Percentiles rank a stretch among this genome's conserved stretches.
phyloP scores from a whole-genome alignment of 2,113 vertebrate genomes.

The Pseudopipra pipra region DNA sequence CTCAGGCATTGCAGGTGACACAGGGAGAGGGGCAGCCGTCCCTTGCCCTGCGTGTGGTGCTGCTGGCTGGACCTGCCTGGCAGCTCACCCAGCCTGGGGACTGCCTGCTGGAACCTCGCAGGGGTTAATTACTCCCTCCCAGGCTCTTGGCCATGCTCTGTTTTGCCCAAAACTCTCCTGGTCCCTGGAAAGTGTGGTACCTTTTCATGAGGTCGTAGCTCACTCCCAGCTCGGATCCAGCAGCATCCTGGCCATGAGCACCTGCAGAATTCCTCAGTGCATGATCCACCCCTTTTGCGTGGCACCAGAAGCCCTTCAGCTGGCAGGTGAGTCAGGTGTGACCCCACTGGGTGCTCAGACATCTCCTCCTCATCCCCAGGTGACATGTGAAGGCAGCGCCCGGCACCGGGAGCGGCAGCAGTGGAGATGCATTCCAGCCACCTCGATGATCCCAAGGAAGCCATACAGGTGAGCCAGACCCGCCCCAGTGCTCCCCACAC shows the following conservation, averaged over 20 bases:
- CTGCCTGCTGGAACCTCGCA: not conserved
- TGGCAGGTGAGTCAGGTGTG: not conserved
- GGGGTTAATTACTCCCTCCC: not conserved
- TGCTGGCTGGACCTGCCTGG: not conserved
- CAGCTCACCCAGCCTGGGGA: not conserved
- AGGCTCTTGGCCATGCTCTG: not conserved
- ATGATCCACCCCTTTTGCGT: fast-evolving
- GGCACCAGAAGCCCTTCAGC: not conserved
- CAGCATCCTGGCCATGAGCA: fast-evolving
- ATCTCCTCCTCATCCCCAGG: constrained; percentile 60
- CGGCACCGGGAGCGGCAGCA: not conserved
- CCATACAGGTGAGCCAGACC: constrained; percentile 77
- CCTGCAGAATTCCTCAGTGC: fast-evolving
- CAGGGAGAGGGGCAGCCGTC: not conserved
- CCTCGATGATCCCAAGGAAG: constrained; percentile 76
- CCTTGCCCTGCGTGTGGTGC: not conserved
- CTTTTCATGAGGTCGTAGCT: fast-evolving
- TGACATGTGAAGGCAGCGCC: constrained; percentile 70
- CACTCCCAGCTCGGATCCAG: not conserved
- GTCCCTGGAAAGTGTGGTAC: fast-evolving
- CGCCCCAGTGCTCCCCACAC: not conserved
- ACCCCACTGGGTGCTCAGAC: not conserved
- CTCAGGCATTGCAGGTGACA: not conserved
- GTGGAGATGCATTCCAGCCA: constrained; percentile 87
- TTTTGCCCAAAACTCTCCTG: not conserved